A percentile compares a stretch with the other conserved stretches of the same genome.
Conservation (phyloP, 2,888 invertebrate species). For the Orthosia cruda region DNA sequence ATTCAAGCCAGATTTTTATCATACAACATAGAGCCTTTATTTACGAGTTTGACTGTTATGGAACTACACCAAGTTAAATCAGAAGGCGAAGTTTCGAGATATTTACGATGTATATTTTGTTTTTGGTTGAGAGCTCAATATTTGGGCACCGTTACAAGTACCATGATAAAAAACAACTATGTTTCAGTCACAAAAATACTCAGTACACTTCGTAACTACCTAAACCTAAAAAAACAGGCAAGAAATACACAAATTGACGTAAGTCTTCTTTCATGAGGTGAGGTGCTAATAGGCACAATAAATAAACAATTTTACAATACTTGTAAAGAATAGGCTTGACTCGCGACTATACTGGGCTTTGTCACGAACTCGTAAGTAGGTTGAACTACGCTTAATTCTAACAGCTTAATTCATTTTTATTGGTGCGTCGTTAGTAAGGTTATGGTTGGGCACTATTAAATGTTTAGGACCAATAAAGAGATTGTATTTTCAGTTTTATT, state of each 20-base stretch:
- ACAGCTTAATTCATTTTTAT: slow-evolving; percentile 15
- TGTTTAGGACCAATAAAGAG: not conserved
- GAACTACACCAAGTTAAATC: no score
- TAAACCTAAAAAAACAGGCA: not conserved
- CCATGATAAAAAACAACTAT: no score
- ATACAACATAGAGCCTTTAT: no score
- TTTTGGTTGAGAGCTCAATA: no score
- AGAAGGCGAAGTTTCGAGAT: no score
- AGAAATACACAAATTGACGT: slow-evolving; percentile 2
- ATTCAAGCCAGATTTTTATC: no score
- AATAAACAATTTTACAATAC: slow-evolving; percentile 61
- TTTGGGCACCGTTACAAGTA: no score
- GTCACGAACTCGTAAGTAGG: slow-evolving; percentile 41
- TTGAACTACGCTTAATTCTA: slow-evolving; percentile 22
- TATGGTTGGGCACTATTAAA: not conserved
- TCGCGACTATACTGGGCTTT: slow-evolving; percentile 22
- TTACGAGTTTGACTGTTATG: no score
- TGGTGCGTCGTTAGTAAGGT: not conserved
- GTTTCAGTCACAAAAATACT: no score
- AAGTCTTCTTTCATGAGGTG: slow-evolving; percentile 10
- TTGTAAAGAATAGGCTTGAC: slow-evolving; percentile 42
- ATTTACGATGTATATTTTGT: no score
- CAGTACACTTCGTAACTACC: no score
- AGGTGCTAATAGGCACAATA: slow-evolving; percentile 61
- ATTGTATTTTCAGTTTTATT: not conserved